A percentile compares a stretch with the other conserved stretches of the same genome.
Conservation (phyloP, 2,888 invertebrate species). For the Trichogramma evanescens region DNA sequence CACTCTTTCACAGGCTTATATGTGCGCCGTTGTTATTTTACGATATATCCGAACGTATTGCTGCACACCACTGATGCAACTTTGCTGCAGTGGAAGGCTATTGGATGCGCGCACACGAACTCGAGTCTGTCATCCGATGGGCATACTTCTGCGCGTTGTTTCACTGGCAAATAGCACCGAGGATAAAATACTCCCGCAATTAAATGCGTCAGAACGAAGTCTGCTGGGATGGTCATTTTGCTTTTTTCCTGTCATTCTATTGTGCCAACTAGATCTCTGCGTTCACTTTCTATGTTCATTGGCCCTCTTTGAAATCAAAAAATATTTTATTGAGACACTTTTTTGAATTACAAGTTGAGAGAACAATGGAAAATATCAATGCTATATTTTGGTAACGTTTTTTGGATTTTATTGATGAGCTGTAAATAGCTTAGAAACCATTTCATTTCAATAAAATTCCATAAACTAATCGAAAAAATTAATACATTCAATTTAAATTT, state of each 20-base stretch:
- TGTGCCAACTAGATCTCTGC: too few species aligned
- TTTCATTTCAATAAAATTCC: too few species aligned
- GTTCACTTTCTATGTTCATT: too few species aligned
- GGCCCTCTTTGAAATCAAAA: too few species aligned
- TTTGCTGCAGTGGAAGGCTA: neutral
- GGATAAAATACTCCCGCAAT: conserved; percentile 46
- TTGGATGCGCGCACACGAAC: neutral
- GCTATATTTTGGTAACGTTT: too few species aligned
- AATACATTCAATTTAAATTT: too few species aligned
- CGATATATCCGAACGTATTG: neutral
- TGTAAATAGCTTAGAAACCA: too few species aligned
- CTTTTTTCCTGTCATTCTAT: neutral
- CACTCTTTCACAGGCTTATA: neutral
- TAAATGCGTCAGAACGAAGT: conserved; percentile 38
- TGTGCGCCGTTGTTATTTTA: conserved; percentile 4
- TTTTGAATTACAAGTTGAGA: too few species aligned
- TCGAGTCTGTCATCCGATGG: conserved; percentile 14
- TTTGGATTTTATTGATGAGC: too few species aligned
- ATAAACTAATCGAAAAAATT: too few species aligned
- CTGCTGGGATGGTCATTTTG: conserved; percentile 25
- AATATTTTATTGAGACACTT: too few species aligned
- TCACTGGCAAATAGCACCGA: conserved; percentile 37
- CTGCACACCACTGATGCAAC: conserved; percentile 13
- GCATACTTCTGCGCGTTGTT: conserved; percentile 22
- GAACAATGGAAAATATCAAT: too few species aligned